These are phyloP conservation scores for Fratercula arctica DNA, from an alignment of 2,797 vertebrate genomes.

Conservation along the genomic window DNA sequence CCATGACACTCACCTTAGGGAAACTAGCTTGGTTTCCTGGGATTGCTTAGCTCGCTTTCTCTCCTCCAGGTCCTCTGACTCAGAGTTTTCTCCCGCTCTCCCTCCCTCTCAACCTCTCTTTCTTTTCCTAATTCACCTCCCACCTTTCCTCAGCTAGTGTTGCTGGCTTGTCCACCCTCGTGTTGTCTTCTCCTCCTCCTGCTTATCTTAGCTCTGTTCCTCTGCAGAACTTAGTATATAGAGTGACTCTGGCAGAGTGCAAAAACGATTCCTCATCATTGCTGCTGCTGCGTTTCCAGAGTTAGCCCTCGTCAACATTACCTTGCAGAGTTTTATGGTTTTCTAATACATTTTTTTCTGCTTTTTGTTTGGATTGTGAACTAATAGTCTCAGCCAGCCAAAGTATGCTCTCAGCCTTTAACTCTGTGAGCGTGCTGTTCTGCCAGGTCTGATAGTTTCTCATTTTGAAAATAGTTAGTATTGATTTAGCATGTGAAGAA, in stretches of 20 bases:
- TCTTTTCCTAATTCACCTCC: neutral
- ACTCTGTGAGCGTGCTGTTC: neutral
- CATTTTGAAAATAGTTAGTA: neutral
- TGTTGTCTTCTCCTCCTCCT: neutral
- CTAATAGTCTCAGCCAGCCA: neutral
- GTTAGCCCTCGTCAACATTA: neutral
- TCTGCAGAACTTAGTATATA: neutral
- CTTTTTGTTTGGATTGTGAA: neutral
- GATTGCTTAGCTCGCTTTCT: rapidly evolving
- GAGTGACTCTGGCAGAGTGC: neutral
- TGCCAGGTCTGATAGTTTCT: neutral
- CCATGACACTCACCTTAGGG: neutral
- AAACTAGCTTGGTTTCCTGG: neutral
- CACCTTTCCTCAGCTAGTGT: neutral
- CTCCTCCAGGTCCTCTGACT: neutral
- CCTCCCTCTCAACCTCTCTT: neutral
- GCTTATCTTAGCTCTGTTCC: neutral
- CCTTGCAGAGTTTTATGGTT: neutral
- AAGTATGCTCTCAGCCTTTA: neutral
- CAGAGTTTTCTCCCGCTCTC: neutral
- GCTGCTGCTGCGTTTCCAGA: neutral
- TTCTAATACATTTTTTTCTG: neutral
- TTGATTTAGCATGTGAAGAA: neutral
- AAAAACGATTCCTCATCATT: neutral
- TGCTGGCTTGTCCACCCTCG: neutral